Conservation (phyloP, 2,888 invertebrate species). For the Calameuta pallipes region DNA sequence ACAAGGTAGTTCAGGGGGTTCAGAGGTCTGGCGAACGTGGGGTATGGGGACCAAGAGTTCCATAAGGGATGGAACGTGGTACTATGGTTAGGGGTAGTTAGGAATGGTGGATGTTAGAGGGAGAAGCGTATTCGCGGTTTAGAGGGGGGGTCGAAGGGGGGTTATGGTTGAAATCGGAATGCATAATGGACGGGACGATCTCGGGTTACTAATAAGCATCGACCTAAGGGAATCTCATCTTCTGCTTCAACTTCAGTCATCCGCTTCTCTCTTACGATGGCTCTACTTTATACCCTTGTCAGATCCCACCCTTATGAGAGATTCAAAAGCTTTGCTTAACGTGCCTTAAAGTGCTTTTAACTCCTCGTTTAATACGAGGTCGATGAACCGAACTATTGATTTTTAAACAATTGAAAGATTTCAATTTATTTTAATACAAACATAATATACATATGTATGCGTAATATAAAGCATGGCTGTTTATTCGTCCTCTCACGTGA, state of each 20-base stretch:
- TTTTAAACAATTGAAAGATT: background rate
- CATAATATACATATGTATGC: background rate
- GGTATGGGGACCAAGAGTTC: background rate
- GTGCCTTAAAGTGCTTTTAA: background rate
- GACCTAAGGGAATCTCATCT: conserved; percentile 27
- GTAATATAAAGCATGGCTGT: background rate
- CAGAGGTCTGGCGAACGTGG: background rate
- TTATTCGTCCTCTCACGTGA: background rate
- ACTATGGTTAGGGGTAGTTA: background rate
- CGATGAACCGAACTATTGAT: background rate
- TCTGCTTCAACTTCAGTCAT: conserved; percentile 3
- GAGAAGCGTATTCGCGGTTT: background rate
- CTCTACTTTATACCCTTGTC: background rate
- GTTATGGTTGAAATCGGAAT: conserved; percentile 49
- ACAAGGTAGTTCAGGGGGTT: background rate
- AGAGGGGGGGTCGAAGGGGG: background rate
- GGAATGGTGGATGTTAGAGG: background rate
- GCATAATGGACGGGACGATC: conserved; percentile 60
- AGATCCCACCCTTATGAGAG: background rate
- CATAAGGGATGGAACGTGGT: background rate
- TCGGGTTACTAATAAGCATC: conserved; percentile 60
- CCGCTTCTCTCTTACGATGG: background rate
- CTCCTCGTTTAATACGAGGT: background rate
- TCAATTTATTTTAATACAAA: no score
- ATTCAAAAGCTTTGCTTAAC: background rate